These are phyloP conservation scores for Scomber colias DNA, from an alignment of 2,113 vertebrate genomes.

Conservation along the genomic window DNA sequence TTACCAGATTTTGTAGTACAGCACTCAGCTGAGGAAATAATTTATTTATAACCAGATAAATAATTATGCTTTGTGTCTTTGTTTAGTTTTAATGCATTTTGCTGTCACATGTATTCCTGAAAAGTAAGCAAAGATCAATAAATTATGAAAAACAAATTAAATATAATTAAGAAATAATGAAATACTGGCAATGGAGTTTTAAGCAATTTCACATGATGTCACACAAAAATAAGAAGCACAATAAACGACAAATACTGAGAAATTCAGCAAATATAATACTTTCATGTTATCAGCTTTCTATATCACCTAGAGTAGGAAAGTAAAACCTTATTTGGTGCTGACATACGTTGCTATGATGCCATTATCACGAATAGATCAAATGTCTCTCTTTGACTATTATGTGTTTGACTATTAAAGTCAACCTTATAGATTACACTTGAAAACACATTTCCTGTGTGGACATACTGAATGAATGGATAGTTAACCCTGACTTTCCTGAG, in stretches of 20 bases:
- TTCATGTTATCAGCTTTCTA: neutral
- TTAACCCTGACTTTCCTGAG: neutral
- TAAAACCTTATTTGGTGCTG: no score
- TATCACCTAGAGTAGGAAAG: no score
- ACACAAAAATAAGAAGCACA: neutral
- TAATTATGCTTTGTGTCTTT: slow-evolving; percentile 23
- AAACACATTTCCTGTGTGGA: neutral
- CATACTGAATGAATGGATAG: neutral
- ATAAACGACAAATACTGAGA: neutral
- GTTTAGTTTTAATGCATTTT: neutral
- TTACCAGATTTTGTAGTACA: slow-evolving; percentile 31
- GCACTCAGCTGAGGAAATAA: slow-evolving; percentile 26
- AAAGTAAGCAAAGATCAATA: neutral
- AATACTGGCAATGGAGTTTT: neutral
- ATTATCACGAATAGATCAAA: neutral
- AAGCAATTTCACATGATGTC: neutral
- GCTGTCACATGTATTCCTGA: neutral
- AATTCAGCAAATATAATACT: neutral
- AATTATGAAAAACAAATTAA: neutral
- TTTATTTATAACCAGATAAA: slow-evolving; percentile 23
- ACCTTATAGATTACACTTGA: neutral
- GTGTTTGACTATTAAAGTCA: slow-evolving; percentile 20
- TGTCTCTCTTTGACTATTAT: neutral
- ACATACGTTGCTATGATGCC: neutral
- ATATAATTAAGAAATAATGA: neutral